phyloP scores from a whole-genome alignment of 2,888 invertebrate genomes.

The Pharmacophagus antenor region DNA sequence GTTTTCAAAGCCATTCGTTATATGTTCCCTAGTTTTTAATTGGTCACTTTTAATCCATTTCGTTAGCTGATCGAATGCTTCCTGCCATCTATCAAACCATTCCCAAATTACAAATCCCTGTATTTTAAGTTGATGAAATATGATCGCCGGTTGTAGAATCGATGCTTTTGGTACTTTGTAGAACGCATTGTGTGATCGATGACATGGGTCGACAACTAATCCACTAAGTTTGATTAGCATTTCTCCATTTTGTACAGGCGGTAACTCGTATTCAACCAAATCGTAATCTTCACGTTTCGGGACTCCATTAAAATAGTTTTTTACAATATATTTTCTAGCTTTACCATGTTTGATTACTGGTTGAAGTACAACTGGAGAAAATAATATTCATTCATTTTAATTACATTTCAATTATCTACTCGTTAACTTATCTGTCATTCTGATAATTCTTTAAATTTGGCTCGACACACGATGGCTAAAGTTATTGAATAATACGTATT shows the following conservation, averaged over 20 bases:
- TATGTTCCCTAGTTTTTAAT: constrained; percentile 81
- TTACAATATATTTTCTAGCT: constrained; percentile 79
- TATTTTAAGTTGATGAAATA: constrained; percentile 76
- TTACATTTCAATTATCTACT: too few relatives aligned
- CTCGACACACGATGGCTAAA: too few relatives aligned
- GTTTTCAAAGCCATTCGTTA: constrained; percentile 84
- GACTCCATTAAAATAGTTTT: constrained; percentile 77
- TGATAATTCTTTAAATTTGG: too few relatives aligned
- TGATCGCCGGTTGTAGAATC: constrained; percentile 48
- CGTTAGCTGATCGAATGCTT: constrained; percentile 76
- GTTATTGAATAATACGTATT: too few relatives aligned
- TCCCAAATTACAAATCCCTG: constrained; percentile 75
- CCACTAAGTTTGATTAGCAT: constrained; percentile 50
- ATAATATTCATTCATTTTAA: too few relatives aligned
- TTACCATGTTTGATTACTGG: neutral
- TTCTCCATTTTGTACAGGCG: constrained; percentile 80
- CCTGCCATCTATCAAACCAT: constrained; percentile 72
- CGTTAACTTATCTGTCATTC: too few relatives aligned
- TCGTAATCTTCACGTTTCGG: constrained; percentile 80
- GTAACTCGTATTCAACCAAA: constrained; percentile 82
- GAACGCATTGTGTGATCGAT: constrained; percentile 37
- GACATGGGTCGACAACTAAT: constrained; percentile 54
- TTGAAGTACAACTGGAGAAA: neutral
- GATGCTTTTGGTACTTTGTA: constrained; percentile 23
- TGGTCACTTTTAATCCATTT: constrained; percentile 82